Evolutionary conservation across 2,113 vertebrate species (phyloP).

Genomic region (Dolichotis patagonum): DNA sequence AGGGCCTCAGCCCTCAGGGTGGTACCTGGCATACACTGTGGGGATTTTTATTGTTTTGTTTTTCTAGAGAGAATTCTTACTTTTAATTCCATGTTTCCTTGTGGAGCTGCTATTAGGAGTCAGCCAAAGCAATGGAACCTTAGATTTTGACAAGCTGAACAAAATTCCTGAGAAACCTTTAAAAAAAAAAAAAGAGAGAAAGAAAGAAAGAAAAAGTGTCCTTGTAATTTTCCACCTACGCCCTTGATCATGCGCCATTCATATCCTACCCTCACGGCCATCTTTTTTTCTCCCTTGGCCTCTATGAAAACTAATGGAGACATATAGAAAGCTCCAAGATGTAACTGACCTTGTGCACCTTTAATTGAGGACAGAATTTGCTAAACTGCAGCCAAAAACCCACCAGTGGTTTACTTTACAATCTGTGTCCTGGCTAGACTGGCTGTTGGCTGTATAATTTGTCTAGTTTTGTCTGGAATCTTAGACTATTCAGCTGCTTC

Average conservation of each 20-base stretch:
- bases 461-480: constrained; percentile 80
- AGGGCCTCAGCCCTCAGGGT: background rate
- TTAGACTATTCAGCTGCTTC: constrained; percentile 87
- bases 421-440: constrained; percentile 70
- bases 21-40: background rate
- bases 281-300: constrained; percentile 44
- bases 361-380: constrained; percentile 76
- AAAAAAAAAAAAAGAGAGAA: background rate
- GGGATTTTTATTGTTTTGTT: background rate
- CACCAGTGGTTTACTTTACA: constrained; percentile 76
- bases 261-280: background rate
- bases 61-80: background rate
- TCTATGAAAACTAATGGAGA: constrained; percentile 63
- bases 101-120: background rate
- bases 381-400: constrained; percentile 59
- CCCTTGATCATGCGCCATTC: constrained; percentile 34
- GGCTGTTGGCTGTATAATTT: constrained; percentile 78
- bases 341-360: constrained; percentile 73
- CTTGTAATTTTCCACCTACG: background rate
- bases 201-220: background rate
- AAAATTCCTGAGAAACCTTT: constrained; percentile 59
- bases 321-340: constrained; percentile 63
- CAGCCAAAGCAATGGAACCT: background rate
- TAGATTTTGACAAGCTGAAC: constrained; percentile 13
- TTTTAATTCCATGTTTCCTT: constrained; percentile 43